phyloP scores from a whole-genome alignment of 23 tunicate genomes.

The Aplidium turbinatum region DNA sequence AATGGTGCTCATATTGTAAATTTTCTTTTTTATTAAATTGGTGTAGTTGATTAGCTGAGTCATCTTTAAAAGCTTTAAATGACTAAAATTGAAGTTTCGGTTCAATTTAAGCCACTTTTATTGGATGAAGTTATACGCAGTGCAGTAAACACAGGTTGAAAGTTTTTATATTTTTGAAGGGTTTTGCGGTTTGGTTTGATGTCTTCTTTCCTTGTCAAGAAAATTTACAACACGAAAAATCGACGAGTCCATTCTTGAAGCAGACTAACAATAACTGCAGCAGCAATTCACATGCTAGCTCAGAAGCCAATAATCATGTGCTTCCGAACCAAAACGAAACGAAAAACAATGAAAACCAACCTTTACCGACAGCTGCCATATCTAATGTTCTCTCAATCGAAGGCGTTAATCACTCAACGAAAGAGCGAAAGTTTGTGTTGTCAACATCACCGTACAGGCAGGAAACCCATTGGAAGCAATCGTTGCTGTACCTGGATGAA shows the following conservation, averaged over 20 bases:
- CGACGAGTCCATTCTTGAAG: too few relatives aligned
- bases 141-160: too few relatives aligned
- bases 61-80: too few relatives aligned
- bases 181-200: constrained; percentile 92
- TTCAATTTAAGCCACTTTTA: too few relatives aligned
- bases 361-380: neutral
- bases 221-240: too few relatives aligned
- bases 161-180: constrained; percentile 36
- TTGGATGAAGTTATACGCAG: too few relatives aligned
- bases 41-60: too few relatives aligned
- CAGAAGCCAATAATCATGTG: neutral
- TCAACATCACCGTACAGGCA: constrained; percentile 83
- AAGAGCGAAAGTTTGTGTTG: constrained; percentile 10
- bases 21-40: too few relatives aligned
- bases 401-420: too few relatives aligned
- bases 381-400: too few relatives aligned
- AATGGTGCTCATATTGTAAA: too few relatives aligned
- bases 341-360: neutral
- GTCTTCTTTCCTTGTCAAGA: constrained; percentile 30
- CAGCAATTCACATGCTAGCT: neutral
- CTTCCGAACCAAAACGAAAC: constrained; percentile 1
- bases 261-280: neutral
- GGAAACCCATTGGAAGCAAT: constrained; percentile 95
- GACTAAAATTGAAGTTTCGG: too few relatives aligned
- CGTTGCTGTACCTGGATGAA: constrained; percentile 65